Evolutionary conservation across 2,113 vertebrate genomes (phyloP), one percentile per base, ranked within the genome.

Genomic region (Oplegnathus fasciatus): DNA sequence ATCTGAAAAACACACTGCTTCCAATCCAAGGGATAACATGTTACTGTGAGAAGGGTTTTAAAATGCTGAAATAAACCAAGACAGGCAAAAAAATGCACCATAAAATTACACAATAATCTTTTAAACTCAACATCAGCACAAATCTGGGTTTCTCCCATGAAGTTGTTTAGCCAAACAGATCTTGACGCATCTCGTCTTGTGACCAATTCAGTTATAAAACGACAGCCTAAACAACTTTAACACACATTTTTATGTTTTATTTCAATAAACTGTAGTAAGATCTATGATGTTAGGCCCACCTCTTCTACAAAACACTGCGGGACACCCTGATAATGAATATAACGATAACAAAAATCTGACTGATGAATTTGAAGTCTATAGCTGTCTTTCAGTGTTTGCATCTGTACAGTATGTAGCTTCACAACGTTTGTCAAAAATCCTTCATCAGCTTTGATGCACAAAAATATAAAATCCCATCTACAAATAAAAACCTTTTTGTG

Each of bases 361-460:
- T 65, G 30, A 30, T 42, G n/a, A 58, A 60, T 52, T n/a, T 54
- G 4, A 69, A 32, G 15, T 37, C 70, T 26, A n/a, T 28, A 44
- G 34, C 2, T 44, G 44, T 57, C 34, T 26, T 52, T 30, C 18
- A 46, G 17, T 11, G 34, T n/a, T 40, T 42, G 61, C 4, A 30
- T 58, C 3, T 14, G 46, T n/a, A 32, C n/a, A n/a, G n/a, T n/a
- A n/a, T 48, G 40, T 52, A 68, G 52, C 14, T 37, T 68, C 37
- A 48, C 34, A 64, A 64, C 40, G 54, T 62, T 28, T 40, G 73
- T 48, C 40, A 75, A 61, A 75, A 85, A 69, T 71, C 34, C 6
- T 40, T 58, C 4, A 62, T 78, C 48, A 5, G 64, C 69, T 85
- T 70, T 72, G 55, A 71, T 81, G 75, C 40, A 54, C 22, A 72